Evolutionary conservation across 2,797 vertebrate species (phyloP).

Genomic region (Tiaroga cobitis): DNA sequence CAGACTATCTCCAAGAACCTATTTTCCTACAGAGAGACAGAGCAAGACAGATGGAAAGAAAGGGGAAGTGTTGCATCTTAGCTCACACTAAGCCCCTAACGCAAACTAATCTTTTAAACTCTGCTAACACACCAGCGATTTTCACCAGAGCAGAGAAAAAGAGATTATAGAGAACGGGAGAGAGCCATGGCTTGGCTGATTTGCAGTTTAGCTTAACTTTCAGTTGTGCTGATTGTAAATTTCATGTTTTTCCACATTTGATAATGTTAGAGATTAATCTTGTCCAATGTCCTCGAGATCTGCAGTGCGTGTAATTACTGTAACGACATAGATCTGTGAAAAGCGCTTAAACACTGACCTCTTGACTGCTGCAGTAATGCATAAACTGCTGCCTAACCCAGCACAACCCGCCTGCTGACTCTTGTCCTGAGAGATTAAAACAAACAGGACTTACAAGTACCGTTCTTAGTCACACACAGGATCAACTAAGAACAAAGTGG

Average conservation of each 20-base stretch:
- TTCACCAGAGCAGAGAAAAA: constrained; percentile 26
- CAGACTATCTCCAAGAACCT: neutral
- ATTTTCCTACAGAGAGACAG: neutral
- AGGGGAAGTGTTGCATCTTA: constrained; percentile 22
- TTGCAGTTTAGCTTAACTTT: constrained; percentile 24
- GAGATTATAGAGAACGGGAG: neutral
- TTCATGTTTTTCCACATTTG: neutral
- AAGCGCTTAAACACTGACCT: neutral
- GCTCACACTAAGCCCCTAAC: constrained; percentile 68
- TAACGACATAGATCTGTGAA: neutral
- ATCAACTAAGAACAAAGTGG: neutral
- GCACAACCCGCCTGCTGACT: constrained; percentile 6
- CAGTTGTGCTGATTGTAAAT: neutral
- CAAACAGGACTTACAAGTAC: neutral
- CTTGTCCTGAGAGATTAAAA: constrained; percentile 16
- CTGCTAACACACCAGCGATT: constrained; percentile 56
- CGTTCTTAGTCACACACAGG: neutral
- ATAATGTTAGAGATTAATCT: neutral
- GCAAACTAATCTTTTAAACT: constrained; percentile 72
- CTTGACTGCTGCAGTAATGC: constrained; percentile 16
- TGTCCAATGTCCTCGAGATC: neutral
- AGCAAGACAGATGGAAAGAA: constrained; percentile 29
- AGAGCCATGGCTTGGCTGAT: neutral
- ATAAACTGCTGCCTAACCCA: constrained; percentile 9
- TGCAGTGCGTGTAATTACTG: constrained; percentile 15